Base-by-base conservation (phyloP, 1,140 invertebrate species). In the Stratiolaelaps scimitus region DNA sequence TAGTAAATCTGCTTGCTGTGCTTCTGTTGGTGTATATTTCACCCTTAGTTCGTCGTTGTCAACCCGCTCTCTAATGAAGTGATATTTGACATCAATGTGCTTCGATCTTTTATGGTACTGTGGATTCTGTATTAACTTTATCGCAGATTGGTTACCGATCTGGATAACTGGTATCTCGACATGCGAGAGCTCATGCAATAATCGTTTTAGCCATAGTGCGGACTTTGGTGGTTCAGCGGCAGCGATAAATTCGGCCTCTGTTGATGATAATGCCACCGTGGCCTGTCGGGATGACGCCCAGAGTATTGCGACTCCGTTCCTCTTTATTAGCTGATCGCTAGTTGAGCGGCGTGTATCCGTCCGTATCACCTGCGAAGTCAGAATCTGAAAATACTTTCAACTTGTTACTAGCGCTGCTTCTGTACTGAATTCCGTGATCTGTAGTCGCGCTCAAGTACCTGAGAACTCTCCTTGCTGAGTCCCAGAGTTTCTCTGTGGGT, bases 211-310 rank as follows among this genome's bases (percentile, higher is more conserved):
- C n/a, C n/a, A 45, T 45, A 45, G 13, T 45, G 73, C 70, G 68
- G 79, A 76, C 70, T 75, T 75, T 6, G 73, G 64, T 1, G 72
- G 74, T 67, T 73, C 70, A 43, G 71, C 64, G 70, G 71, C 69
- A 19, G 76, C 75, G 68, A 79, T 72, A 68, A 78, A 80, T 66
- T 75, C 74, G 13, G 72, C 78, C 64, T 75, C 79, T 17, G 76
- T 77, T 2, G 73, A 75, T 26, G 74, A 77, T 56, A 77, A 71
- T 23, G 77, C 77, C 29, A 77, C 75, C 4, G 76, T 76, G 43
- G 71, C 74, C 65, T 81, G 80, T 69, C 65, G 79, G 76, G 48
- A 78, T 73, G 26, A 74, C 19, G 64, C 76, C 68, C 47, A 67
- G n/a, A n/a, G n/a, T n/a, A n/a, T n/a, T n/a, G n/a, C n/a, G n/a